Percentiles rank a stretch among this genome's conserved stretches.
Evolutionary conservation across 2,113 vertebrate species (phyloP).

Genomic region (Hippolais icterina): DNA sequence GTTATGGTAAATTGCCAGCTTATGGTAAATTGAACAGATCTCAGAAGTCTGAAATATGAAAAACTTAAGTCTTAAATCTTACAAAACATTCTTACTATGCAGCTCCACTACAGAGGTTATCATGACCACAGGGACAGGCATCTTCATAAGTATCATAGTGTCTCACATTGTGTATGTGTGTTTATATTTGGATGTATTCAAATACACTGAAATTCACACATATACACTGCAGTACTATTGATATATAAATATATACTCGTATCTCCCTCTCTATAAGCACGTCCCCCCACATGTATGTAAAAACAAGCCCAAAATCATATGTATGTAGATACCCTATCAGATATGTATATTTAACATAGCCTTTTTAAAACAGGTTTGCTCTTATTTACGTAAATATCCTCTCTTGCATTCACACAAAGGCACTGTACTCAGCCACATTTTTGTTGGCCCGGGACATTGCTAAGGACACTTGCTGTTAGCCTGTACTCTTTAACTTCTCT

Average conservation of each 20-base stretch:
- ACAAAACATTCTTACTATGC: neutral
- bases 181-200: neutral
- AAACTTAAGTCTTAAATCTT: neutral
- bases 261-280: neutral
- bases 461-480: neutral
- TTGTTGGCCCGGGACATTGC: neutral
- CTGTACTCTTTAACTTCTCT: neutral
- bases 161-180: neutral
- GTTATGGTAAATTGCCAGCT: neutral
- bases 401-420: neutral
- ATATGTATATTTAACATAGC: neutral
- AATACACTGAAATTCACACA: neutral
- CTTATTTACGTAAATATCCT: neutral
- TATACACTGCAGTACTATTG: neutral
- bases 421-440: neutral
- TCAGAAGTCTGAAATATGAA: neutral
- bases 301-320: neutral
- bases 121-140: neutral
- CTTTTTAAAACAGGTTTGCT: neutral
- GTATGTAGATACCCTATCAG: neutral
- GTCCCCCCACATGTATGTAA: neutral
- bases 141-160: neutral
- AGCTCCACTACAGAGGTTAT: neutral
- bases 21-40: neutral
- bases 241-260: neutral